Evolutionary conservation across 2,888 invertebrate species (phyloP), one percentile per base, ranked within the genome.

Genomic region (Busseola fusca): DNA sequence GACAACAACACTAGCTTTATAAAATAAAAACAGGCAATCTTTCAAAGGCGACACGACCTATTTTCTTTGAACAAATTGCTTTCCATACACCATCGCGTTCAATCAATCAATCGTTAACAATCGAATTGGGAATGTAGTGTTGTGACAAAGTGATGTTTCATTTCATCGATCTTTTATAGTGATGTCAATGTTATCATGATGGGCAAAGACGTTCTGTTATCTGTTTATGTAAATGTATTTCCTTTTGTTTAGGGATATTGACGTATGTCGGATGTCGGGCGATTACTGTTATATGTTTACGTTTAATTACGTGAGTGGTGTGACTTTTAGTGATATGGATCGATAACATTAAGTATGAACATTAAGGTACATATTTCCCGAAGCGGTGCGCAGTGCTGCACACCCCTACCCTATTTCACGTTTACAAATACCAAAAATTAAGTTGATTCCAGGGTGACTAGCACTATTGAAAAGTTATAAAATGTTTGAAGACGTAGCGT

Each of bases 21-120:
- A 37, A 56, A 62, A 71, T 45, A 27, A 56, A 54, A 60, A 57
- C 57, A 63, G 21, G 9, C 30, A 56, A 76, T 56, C 18, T 27
- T 58, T 52, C 14, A 59, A 34, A 34, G 14, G 14, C 52, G 14
- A 37, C 52, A 54, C 62, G 42, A 56, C 64, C 76, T 34, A 62
- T 18, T 68, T 77, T 58, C n/a, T 66, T 54, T 30, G 70, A 66
- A 65, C 80, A 50, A 70, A 81, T 77, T 77, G 64, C 67, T 70
- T 72, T 69, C 54, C 37, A 68, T 52, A 72, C 69, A 70, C n/a
- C 30, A 34, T 12, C 64, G 42, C 56, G 58, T 63, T 30, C 72
- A 65, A 80, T 80, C 79, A 81, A 80, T 76, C 58, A 80, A 34
- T 42, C 27, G 27, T 21, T 63, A 72, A 76, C 71, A 81, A 81